These are phyloP conservation scores for Rhaphigaster nebulosa DNA, from an alignment of 2,888 invertebrate species.

Conservation along the genomic window DNA sequence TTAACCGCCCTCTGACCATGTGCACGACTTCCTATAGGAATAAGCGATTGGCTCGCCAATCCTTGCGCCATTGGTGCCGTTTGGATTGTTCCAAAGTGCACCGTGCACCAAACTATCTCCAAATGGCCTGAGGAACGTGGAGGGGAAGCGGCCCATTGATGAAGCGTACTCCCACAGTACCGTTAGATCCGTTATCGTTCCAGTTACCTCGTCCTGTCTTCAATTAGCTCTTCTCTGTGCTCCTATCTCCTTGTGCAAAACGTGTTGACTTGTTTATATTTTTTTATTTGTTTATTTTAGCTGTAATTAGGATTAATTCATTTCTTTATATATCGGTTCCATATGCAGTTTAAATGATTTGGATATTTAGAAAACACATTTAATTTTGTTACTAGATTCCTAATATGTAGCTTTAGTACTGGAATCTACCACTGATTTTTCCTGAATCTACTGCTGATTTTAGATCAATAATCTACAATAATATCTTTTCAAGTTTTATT, in stretches of 20 bases:
- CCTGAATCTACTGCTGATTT: too few species aligned
- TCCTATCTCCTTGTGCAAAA: background rate
- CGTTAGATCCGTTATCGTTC: slow-evolving; percentile 44
- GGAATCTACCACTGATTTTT: too few species aligned
- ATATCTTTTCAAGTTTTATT: too few species aligned
- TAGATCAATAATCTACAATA: too few species aligned
- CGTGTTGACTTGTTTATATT: background rate
- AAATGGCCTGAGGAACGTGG: background rate
- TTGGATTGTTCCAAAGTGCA: background rate
- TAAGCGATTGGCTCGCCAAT: too few species aligned
- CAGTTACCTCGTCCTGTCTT: slow-evolving; percentile 25
- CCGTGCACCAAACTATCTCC: background rate
- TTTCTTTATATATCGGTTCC: background rate
- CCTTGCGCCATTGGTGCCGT: background rate
- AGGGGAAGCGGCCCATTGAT: slow-evolving; percentile 30
- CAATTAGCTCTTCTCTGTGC: background rate
- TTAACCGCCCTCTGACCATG: too few species aligned
- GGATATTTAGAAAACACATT: too few species aligned
- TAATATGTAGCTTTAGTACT: too few species aligned
- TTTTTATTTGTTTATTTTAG: too few species aligned
- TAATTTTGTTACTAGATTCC: too few species aligned
- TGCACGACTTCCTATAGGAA: too few species aligned
- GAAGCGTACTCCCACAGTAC: slow-evolving; percentile 36
- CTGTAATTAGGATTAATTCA: background rate
- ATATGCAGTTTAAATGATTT: too few species aligned